phyloP scores from a whole-genome alignment of 1,140 invertebrate genomes.

The Pseudomyrmex concolor region DNA sequence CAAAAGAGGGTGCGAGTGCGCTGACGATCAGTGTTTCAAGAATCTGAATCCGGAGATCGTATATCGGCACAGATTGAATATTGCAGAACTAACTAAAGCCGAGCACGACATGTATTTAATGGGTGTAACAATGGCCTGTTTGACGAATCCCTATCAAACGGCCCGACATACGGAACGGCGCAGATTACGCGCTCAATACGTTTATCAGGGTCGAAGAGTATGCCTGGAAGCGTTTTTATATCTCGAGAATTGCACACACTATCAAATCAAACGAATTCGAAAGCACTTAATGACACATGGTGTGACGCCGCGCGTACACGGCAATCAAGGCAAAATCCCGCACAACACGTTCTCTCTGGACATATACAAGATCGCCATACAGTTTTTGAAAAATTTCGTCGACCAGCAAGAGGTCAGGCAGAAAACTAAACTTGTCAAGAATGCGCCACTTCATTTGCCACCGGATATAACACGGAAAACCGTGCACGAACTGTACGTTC shows the following conservation, averaged over 20 bases:
- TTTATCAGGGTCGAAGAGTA: conserved; percentile 90
- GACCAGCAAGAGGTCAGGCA: conserved; percentile 86
- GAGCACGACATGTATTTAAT: conserved; percentile 90
- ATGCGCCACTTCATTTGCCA: conserved; percentile 87
- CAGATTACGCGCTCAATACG: conserved; percentile 90
- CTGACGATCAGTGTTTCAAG: conserved; percentile 90
- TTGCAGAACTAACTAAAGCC: conserved; percentile 91
- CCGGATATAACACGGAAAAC: conserved; percentile 90
- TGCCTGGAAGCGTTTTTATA: conserved; percentile 92
- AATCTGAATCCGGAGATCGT: conserved; percentile 90
- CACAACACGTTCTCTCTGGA: conserved; percentile 92
- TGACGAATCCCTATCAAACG: conserved; percentile 90
- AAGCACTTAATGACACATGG: conserved; percentile 92
- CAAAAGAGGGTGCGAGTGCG: conserved; percentile 90
- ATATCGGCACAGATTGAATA: conserved; percentile 91
- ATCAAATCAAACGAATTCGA: conserved; percentile 91
- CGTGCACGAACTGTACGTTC: conserved; percentile 90
- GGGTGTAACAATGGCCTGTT: conserved; percentile 92
- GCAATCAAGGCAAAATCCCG: conserved; percentile 92
- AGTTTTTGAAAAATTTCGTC: conserved; percentile 90
- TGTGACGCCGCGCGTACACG: conserved; percentile 90
- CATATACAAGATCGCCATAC: conserved; percentile 91
- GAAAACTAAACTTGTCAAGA: conserved; percentile 80
- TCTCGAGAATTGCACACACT: conserved; percentile 92
- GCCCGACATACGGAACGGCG: conserved; percentile 90